phyloP scores from a whole-genome alignment of 2,888 invertebrate species.

The Iselma pallidipennis region DNA sequence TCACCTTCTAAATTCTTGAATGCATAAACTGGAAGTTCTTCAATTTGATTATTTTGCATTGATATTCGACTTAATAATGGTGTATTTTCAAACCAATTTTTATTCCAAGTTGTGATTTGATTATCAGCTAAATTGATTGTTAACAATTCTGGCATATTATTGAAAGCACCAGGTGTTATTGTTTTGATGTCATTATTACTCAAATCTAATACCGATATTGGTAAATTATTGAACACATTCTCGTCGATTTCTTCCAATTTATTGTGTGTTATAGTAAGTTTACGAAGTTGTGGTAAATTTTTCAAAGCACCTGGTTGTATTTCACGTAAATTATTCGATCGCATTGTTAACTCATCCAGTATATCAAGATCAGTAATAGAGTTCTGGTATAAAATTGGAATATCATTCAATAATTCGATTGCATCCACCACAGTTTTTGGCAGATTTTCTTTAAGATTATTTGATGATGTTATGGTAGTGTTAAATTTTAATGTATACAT shows the following conservation, averaged over 20 bases:
- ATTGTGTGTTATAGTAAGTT: conserved; percentile 30
- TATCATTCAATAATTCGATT: conserved; percentile 37
- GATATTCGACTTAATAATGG: conserved; percentile 38
- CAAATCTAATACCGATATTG: conserved; percentile 33
- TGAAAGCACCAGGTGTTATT: conserved; percentile 32
- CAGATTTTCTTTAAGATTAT: conserved; percentile 35
- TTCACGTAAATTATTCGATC: conserved; percentile 28
- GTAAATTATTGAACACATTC: conserved; percentile 37
- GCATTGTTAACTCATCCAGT: conserved; percentile 39
- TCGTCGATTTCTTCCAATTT: conserved; percentile 31
- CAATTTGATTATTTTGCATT: conserved; percentile 39
- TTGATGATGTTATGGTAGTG: conserved; percentile 31
- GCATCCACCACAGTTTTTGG: conserved; percentile 34
- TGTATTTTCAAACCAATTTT: conserved; percentile 39
- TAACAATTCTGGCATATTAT: conserved; percentile 31
- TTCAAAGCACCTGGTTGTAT: conserved; percentile 36
- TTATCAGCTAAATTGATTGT: conserved; percentile 41
- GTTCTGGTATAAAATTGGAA: conserved; percentile 37
- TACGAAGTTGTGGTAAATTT: conserved; percentile 31
- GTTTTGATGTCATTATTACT: conserved; percentile 32
- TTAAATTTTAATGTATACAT: conserved; percentile 39
- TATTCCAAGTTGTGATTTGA: conserved; percentile 34
- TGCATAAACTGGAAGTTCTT: conserved; percentile 33
- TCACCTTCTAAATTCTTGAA: conserved; percentile 37
- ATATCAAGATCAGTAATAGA: conserved; percentile 35